Base-by-base conservation (phyloP, 2,113 vertebrate genomes). In the Sebastes fasciatus region DNA sequence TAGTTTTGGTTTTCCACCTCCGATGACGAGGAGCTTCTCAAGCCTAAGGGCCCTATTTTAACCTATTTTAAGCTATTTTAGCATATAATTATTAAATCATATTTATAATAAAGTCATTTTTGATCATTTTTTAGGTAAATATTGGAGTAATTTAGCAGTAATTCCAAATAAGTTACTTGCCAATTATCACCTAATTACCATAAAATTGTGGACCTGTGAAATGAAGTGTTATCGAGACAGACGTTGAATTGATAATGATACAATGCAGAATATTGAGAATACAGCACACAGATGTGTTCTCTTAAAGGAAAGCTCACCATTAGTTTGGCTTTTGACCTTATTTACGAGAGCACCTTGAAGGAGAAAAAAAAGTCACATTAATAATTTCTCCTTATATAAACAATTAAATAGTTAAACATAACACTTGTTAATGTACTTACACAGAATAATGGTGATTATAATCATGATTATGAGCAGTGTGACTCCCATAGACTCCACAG, bases 401-500 rank as follows among this genome's bases (percentile, higher is more conserved):
- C 54, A 55, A 10, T 46, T 1, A 48, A 7, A 57, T 19, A 46
- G 0, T 52, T 34, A n/a, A 40, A 80, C 2, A 23, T 58, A 21
- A 42, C 3, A 57, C 3, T 63, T 79, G 21, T 71, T 4, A 66
- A 43, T 48, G 57, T 79, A 86, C 88, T 91, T 72, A 92, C 87
- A 91, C 0, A 90, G 5, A n/a, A 91, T 21, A 46, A 80, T 0
- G 0, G 58, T 34, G 45, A 87, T 14, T 4, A 54, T 43, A 1
- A 48, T 73, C 82, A 87, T 87, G 43, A 26, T 71, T 19, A 7
- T 9, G 21, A 42, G 49, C 8, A 72, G 61, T 26, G 26, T 43
- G 12, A 57, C 26, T 0, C 6, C 23, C 12, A 21, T 0, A 16
- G 42, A 0, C 51, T 63, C 5, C 19, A 49, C 66, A 61, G 51